phyloP scores from a whole-genome alignment of 2,113 vertebrate species.

The Equus quagga region DNA sequence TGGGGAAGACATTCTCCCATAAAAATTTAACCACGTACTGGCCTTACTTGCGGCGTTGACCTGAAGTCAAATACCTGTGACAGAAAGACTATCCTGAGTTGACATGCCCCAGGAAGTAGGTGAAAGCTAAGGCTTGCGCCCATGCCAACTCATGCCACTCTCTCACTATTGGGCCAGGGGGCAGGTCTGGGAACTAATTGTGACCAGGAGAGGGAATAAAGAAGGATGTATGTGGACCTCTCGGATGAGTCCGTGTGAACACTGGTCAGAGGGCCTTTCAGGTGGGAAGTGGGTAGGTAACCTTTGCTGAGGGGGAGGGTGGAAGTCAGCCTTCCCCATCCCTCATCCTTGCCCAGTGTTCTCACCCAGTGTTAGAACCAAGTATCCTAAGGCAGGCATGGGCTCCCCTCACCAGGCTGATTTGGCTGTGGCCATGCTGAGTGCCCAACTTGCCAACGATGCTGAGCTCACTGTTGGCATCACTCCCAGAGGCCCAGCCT shows the following conservation, averaged over 20 bases:
- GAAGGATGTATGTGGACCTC: neutral
- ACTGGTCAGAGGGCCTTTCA: neutral
- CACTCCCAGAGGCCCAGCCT: neutral
- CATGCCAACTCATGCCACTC: fast-evolving
- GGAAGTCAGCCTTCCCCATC: neutral
- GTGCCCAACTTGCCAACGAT: neutral
- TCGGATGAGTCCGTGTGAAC: fast-evolving
- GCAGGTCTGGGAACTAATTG: no score
- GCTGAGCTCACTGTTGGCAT: neutral
- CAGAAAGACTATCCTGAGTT: neutral
- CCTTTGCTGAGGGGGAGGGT: neutral
- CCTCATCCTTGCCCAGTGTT: no score
- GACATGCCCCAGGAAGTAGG: neutral
- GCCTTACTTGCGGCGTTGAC: no score
- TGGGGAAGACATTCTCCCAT: neutral
- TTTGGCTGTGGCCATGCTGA: neutral
- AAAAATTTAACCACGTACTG: no score
- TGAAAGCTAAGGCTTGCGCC: neutral
- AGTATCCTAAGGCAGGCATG: neutral
- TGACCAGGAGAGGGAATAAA: neutral
- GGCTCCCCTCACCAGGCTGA: neutral
- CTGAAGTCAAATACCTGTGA: neutral
- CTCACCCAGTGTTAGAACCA: neutral
- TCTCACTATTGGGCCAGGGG: neutral
- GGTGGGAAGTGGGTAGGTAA: neutral